Base-by-base conservation (phyloP, 2,113 vertebrate species). In the Malurus melanocephalus region DNA sequence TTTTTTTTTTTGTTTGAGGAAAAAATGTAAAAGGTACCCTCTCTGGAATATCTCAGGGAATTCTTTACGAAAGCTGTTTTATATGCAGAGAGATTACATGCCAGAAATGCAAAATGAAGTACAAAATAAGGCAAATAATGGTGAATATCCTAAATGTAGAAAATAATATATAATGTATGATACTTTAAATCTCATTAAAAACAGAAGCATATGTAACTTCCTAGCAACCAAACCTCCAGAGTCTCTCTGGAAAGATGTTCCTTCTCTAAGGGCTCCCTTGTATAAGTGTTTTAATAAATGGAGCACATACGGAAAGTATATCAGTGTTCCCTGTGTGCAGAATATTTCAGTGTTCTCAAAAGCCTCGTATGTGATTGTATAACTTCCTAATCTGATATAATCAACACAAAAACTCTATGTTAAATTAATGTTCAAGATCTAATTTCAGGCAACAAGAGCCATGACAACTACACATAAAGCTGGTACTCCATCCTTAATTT, bases 151-250 rank as follows among this genome's bases (percentile, higher is more conserved):
- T 96, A 95, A 97, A 92, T 92, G 83, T 76, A 89, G 95, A 94
- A 96, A 97, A 97, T 95, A 97, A 96, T 95, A 97, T 97, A 96
- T 95, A 96, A 97, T 96, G 96, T 93, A 95, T 92, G 95, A 96
- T 96, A 94, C 91, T 97, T 97, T 97, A 97, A 96, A 96, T 97
- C 96, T 96, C 96, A 96, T 98, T 97, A 96, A 96, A 97, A 97
- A 91, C 93, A 95, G 93, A 89, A 95, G 95, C 95, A 96, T 97
- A 96, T 95, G 95, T 96, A 97, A 96, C 95, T 95, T 97, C 96
- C 94, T 97, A 97, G 97, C 97, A 97, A 97, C 96, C 95, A 95
- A 94, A 90, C 88, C 97, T 96, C 96, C 91, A 91, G 96, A 96
- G 97, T 87, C 81, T 76, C 80, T 87, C 90, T 95, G 94, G 89